phyloP scores from a whole-genome alignment of 2,797 vertebrate species.

The Anguilla marmorata region DNA sequence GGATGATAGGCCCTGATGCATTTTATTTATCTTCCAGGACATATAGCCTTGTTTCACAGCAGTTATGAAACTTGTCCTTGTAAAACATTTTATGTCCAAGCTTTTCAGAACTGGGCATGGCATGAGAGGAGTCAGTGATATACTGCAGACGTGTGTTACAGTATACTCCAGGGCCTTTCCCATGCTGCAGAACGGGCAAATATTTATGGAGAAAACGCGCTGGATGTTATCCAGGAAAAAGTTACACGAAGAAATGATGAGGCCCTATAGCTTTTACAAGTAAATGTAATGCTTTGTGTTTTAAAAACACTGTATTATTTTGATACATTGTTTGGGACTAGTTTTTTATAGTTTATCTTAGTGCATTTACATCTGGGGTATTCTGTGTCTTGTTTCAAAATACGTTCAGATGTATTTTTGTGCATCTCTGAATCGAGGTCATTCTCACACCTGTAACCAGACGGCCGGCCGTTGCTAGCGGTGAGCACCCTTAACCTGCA shows the following conservation, averaged over 20 bases:
- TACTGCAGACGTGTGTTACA: not conserved
- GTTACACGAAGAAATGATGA: not conserved
- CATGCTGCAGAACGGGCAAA: not conserved
- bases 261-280: not conserved
- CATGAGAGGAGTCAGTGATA: not conserved
- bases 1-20: not conserved
- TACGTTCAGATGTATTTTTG: not conserved
- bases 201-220: not conserved
- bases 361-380: not conserved
- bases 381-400: not conserved
- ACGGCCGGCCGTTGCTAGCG: not conserved
- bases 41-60: not conserved
- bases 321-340: not conserved
- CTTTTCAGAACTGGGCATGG: not conserved
- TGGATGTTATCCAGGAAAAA: not conserved
- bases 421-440: not conserved
- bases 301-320: not conserved
- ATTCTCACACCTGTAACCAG: not conserved
- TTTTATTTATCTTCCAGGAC: not conserved
- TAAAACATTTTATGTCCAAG: not conserved
- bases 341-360: not conserved
- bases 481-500: not conserved
- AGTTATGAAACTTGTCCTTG: not conserved
- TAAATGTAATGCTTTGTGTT: not conserved
- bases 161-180: not conserved